Evolutionary conservation across 2,113 vertebrate genomes (phyloP).

Genomic region (Atrichornis clamosus): DNA sequence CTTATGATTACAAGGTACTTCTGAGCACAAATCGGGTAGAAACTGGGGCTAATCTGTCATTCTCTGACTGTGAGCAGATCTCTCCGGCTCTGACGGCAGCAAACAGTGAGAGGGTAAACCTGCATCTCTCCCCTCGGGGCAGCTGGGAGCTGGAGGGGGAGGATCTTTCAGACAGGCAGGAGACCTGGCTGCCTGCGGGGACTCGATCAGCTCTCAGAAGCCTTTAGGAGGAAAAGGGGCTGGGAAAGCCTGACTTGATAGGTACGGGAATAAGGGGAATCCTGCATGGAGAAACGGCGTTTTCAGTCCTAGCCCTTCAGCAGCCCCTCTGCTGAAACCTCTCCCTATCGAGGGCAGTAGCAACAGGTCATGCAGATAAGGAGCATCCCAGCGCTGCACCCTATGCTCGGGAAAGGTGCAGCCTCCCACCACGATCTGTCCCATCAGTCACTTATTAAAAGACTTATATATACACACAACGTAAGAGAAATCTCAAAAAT

Average conservation of each 20-base stretch:
- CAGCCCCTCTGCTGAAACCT: neutral
- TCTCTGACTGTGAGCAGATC: neutral
- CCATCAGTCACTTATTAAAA: neutral
- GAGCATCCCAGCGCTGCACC: neutral
- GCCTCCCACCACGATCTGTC: neutral
- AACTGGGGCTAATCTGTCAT: neutral
- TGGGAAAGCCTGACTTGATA: neutral
- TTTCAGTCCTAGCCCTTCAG: neutral
- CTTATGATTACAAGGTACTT: neutral
- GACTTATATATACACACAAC: neutral
- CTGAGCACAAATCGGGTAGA: neutral
- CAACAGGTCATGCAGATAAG: neutral
- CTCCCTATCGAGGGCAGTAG: fast-evolving
- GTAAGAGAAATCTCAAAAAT: neutral
- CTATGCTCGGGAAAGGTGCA: fast-evolving
- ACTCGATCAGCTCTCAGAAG: neutral
- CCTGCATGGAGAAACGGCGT: neutral
- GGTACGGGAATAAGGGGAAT: neutral
- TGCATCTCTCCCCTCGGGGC: neutral
- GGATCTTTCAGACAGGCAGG: neutral
- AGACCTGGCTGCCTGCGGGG: neutral
- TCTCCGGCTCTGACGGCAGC: neutral
- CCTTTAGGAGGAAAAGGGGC: neutral
- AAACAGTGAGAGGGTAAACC: neutral
- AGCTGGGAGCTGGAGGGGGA: neutral